Evolutionary conservation across 2,888 invertebrate genomes (phyloP), one percentile per base, ranked within the genome.

Genomic region (Aleiodes alternator): DNA sequence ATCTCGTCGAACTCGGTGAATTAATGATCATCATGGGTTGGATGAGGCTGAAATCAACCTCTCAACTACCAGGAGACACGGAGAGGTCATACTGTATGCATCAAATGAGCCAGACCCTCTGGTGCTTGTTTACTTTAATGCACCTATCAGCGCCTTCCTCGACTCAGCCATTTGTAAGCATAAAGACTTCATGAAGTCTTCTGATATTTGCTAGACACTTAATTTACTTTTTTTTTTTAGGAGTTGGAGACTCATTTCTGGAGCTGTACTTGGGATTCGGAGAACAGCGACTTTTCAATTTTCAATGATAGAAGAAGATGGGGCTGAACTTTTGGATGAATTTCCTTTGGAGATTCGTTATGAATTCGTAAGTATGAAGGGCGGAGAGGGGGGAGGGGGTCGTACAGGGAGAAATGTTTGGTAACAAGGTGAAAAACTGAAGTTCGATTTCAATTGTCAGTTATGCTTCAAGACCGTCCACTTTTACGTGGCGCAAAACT

Each of bases 1-100:
- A 64, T 50, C 7, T 87, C 87, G 86, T 87, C 87, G 85, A 84
- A 85, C 85, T 86, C 86, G 82, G 84, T 84, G 85, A 87, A 87
- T 87, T 87, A 87, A 87, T 87, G 87, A 87, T 87, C 86, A 87
- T 87, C 86, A 84, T 84, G 82, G 77, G 82, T 81, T 76, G 85
- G 82, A 81, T 86, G 81, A 79, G 77, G 79, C 82, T 81, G 82
- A 23, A 83, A 81, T 81, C 82, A 84, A 80, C 80, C 80, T 80
- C 82, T 80, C 80, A 80, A 80, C 78, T 76, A 69, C 80, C 82
- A 80, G 55, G 31, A 68, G 57, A 64, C 38, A 61, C 50, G 50
- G 23, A 73, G 72, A 73, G 72, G 61, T 31, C 61, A 76, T 50
- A 66, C 77, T 50, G 75, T 76, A 73, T 53, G 43, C 43, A 43